These are phyloP conservation scores for Alligator sinensis DNA, from an alignment of 2,113 vertebrate genomes.

Conservation along the genomic window DNA sequence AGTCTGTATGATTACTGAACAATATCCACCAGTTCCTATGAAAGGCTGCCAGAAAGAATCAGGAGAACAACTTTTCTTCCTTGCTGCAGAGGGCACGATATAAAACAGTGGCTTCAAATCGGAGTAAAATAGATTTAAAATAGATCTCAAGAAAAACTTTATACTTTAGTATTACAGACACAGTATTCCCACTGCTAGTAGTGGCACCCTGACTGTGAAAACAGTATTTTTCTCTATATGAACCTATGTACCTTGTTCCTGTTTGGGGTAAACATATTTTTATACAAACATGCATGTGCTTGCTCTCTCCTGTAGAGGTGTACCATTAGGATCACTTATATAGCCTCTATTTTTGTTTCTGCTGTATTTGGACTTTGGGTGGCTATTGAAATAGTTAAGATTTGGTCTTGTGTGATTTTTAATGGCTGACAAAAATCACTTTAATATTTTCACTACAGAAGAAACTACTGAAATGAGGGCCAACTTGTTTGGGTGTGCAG, in stretches of 20 bases:
- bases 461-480: background rate
- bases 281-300: background rate
- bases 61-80: no score
- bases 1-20: background rate
- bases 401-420: background rate
- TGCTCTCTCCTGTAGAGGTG: background rate
- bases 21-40: background rate
- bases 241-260: background rate
- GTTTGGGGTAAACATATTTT: background rate
- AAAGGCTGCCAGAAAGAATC: no score
- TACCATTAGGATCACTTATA: background rate
- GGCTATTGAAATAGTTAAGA: background rate
- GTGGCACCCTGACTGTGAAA: background rate
- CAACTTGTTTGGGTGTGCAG: background rate
- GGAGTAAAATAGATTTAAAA: no score
- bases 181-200: background rate
- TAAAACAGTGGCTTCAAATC: no score
- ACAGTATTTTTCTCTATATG: background rate
- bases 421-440: background rate
- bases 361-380: background rate
- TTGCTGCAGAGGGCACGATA: background rate
- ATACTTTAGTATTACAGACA: background rate
- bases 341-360: background rate
- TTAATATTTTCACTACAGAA: background rate
- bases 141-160: no score